phyloP scores from a whole-genome alignment of 1,140 invertebrate genomes.

The Cyclina sinensis region DNA sequence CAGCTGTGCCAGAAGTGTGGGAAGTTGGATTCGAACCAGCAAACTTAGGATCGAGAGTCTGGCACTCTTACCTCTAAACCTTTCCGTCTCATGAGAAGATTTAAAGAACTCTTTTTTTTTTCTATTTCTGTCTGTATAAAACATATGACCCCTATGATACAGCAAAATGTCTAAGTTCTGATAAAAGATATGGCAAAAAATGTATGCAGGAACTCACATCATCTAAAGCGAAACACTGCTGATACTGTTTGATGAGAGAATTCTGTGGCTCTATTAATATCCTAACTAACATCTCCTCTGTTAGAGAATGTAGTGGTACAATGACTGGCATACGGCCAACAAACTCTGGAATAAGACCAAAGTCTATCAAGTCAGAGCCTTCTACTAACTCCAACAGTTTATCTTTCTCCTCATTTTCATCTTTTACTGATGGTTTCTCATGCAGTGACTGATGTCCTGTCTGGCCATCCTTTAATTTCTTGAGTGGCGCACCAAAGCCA shows the following conservation, averaged over 20 bases:
- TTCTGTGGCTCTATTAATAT: constrained; percentile 99
- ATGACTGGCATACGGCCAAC: constrained; percentile 94
- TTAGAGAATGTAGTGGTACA: constrained; percentile 98
- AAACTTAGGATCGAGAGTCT: too few species aligned
- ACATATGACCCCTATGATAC: too few species aligned
- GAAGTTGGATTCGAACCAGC: too few species aligned
- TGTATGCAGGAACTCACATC: too few species aligned
- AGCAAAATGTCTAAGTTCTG: too few species aligned
- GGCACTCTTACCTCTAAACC: too few species aligned
- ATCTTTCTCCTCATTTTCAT: constrained; percentile 87
- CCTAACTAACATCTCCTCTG: constrained; percentile 95
- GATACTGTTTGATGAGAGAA: constrained; percentile 95
- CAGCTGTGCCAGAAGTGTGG: too few species aligned
- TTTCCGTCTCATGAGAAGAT: too few species aligned
- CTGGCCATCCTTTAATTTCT: background rate
- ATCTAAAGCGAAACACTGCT: constrained; percentile 93
- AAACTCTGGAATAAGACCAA: constrained; percentile 95
- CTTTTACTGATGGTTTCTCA: constrained; percentile 17
- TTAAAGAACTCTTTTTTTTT: too few species aligned
- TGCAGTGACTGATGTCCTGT: background rate
- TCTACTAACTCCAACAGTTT: constrained; percentile 96
- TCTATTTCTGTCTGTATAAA: too few species aligned
- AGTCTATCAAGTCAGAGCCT: constrained; percentile 98
- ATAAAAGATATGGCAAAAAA: background rate
- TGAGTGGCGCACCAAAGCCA: constrained; percentile 53